phyloP scores from a whole-genome alignment of 2,797 vertebrate genomes.

The Sebastes alutus region DNA sequence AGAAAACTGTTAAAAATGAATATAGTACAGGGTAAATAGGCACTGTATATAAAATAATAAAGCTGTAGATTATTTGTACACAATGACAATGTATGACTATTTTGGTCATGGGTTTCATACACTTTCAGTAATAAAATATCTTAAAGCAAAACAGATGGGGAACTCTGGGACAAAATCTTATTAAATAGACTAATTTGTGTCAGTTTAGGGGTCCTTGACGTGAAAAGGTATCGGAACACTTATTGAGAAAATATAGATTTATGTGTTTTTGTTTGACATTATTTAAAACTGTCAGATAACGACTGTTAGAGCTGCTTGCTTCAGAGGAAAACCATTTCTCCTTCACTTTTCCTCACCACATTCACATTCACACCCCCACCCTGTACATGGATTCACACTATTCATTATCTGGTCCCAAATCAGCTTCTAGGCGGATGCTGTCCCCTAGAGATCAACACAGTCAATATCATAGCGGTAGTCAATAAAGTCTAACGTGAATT shows the following conservation, averaged over 20 bases:
- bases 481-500: not conserved
- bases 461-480: not conserved
- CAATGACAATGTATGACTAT: too few relatives aligned
- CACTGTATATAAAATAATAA: too few relatives aligned
- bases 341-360: not conserved
- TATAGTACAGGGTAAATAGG: too few relatives aligned
- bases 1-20: too few relatives aligned
- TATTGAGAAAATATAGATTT: not conserved
- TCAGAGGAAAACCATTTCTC: not conserved
- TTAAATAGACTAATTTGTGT: too few relatives aligned
- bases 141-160: too few relatives aligned
- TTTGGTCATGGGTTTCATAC: too few relatives aligned
- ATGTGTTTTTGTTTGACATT: not conserved
- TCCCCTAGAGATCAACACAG: constrained; percentile 6
- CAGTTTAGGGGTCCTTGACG: too few relatives aligned
- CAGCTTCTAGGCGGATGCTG: not conserved
- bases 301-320: not conserved
- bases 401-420: not conserved
- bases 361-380: not conserved
- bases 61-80: too few relatives aligned
- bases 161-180: too few relatives aligned
- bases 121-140: too few relatives aligned
- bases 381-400: not conserved
- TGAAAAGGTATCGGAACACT: too few relatives aligned
- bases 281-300: not conserved